Conservation (phyloP, 2,888 invertebrate genomes). For the Acleris holmiana region DNA sequence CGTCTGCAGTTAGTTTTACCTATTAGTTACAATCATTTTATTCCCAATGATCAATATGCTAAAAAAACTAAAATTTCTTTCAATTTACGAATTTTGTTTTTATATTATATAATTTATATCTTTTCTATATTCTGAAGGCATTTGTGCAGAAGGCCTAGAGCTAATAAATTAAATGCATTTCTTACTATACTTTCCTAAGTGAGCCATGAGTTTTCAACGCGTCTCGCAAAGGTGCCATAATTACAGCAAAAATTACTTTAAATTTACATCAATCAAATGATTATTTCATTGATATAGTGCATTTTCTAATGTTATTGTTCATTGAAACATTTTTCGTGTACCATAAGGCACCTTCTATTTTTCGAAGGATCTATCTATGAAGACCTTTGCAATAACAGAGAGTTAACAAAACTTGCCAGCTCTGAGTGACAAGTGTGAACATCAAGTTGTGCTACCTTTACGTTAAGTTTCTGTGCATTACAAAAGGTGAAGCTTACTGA, state of each 20-base stretch:
- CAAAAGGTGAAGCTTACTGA: slow-evolving; percentile 58
- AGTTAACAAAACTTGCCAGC: no score
- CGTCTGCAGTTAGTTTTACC: neutral
- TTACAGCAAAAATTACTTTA: slow-evolving; percentile 14
- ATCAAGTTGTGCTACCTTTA: neutral
- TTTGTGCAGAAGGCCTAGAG: slow-evolving; percentile 34
- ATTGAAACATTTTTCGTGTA: no score
- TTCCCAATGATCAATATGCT: slow-evolving; percentile 19
- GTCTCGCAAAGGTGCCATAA: slow-evolving; percentile 11
- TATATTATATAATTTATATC: slow-evolving; percentile 31
- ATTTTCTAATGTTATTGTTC: neutral
- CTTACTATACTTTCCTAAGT: slow-evolving; percentile 10
- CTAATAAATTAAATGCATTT: slow-evolving; percentile 32
- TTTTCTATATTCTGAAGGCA: slow-evolving; percentile 25
- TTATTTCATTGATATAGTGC: slow-evolving; percentile 4
- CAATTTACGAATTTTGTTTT: slow-evolving; percentile 16
- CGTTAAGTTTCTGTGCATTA: slow-evolving; percentile 62
- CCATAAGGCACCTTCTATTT: neutral
- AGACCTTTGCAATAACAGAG: neutral
- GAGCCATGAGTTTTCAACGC: slow-evolving; percentile 13
- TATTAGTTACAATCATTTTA: neutral
- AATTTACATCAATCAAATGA: neutral
- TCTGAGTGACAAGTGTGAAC: no score
- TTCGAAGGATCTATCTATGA: neutral
- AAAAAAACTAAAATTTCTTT: slow-evolving; percentile 38